A percentile compares a stretch with the other conserved stretches of the same genome.
These are phyloP conservation scores for Ceratoteleas bidentatus DNA, from an alignment of 1,140 invertebrate species.

Conservation along the genomic window DNA sequence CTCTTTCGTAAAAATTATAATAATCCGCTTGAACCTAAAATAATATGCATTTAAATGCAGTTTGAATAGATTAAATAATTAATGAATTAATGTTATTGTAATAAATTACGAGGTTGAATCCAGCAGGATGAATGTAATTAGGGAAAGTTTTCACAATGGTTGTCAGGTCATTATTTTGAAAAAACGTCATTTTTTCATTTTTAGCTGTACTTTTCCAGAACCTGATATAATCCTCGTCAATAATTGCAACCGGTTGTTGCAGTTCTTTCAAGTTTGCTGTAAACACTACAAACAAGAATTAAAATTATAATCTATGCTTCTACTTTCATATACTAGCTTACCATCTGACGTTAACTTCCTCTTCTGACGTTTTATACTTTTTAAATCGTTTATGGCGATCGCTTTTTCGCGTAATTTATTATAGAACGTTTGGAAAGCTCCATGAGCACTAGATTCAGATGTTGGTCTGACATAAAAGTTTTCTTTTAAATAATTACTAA, in stretches of 20 bases:
- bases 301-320: too few relatives aligned
- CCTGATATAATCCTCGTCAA: not conserved
- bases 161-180: not conserved
- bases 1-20: not conserved
- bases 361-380: too few relatives aligned
- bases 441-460: constrained; percentile 11
- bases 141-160: not conserved
- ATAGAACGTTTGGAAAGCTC: constrained; percentile 15
- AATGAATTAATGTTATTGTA: too few relatives aligned
- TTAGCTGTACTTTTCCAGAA: not conserved
- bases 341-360: too few relatives aligned
- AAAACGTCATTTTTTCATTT: not conserved
- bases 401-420: constrained; percentile 2
- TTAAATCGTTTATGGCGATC: too few relatives aligned
- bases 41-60: not conserved
- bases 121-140: not conserved
- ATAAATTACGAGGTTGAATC: not conserved
- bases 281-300: too few relatives aligned
- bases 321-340: too few relatives aligned
- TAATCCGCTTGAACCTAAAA: constrained; percentile 1
- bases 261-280: too few relatives aligned
- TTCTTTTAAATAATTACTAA: not conserved
- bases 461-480: constrained; percentile 4
- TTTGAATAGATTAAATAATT: not conserved
- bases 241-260: too few relatives aligned